Evolutionary conservation across 2,113 vertebrate species (phyloP).

Genomic region (Dicentrarchus labrax): DNA sequence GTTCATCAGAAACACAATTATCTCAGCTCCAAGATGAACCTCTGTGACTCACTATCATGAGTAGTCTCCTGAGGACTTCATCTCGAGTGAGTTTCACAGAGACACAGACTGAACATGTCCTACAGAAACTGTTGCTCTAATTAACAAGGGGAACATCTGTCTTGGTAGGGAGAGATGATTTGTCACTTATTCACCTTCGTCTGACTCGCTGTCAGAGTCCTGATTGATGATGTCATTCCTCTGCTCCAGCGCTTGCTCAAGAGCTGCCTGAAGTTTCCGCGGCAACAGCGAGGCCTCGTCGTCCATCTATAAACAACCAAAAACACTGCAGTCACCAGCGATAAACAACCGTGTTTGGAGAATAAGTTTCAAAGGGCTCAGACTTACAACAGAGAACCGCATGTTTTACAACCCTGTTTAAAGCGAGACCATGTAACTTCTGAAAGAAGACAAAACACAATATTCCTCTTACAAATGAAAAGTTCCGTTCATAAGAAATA

Average conservation of each 20-base stretch:
- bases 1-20: background rate
- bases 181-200: slow-evolving; percentile 90
- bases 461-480: background rate
- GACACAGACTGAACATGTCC: slow-evolving; percentile 19
- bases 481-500: background rate
- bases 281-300: slow-evolving; percentile 97
- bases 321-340: slow-evolving; percentile 48
- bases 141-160: slow-evolving; percentile 53
- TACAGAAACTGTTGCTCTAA: slow-evolving; percentile 10
- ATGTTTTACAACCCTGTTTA: slow-evolving; percentile 41
- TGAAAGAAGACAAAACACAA: background rate
- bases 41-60: slow-evolving; percentile 45
- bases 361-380: slow-evolving; percentile 44
- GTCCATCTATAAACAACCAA: slow-evolving; percentile 90
- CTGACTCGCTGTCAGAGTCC: slow-evolving; percentile 99
- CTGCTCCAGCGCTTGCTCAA: slow-evolving; percentile 97
- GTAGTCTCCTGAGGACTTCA: slow-evolving; percentile 17
- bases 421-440: slow-evolving; percentile 2
- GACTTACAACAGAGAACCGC: slow-evolving; percentile 21
- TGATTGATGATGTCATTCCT: slow-evolving; percentile 96
- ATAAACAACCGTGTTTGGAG: slow-evolving; percentile 64
- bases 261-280: slow-evolving; percentile 96
- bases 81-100: slow-evolving; percentile 36
- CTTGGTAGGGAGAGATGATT: slow-evolving; percentile 15
- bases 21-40: slow-evolving; percentile 6